Percentiles rank a stretch among this genome's conserved stretches.
These are phyloP conservation scores for Macrotus californicus DNA, from an alignment of 2,113 vertebrate genomes.

Conservation along the genomic window DNA sequence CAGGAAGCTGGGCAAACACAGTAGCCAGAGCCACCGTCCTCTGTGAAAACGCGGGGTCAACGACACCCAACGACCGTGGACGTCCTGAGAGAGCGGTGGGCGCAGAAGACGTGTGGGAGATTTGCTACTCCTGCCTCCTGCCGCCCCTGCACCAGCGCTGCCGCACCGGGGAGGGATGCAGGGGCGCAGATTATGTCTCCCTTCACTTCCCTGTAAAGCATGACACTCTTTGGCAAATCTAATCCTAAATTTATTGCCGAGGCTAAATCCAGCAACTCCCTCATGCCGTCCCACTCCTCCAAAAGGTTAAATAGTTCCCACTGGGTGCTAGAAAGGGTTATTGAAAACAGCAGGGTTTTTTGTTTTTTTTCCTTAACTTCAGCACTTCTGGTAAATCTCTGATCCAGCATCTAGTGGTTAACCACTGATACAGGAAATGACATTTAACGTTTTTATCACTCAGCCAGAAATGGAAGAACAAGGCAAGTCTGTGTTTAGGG, in stretches of 20 bases:
- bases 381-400: conserved; percentile 83
- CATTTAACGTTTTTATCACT: conserved; percentile 83
- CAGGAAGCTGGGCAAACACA: not conserved
- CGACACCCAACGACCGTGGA: not conserved
- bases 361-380: conserved; percentile 67
- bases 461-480: conserved; percentile 83
- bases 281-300: not conserved
- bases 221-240: not conserved
- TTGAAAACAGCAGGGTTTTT: conserved; percentile 76
- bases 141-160: not conserved
- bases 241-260: not conserved
- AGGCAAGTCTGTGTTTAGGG: conserved; percentile 77
- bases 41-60: not conserved
- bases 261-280: conserved; percentile 27
- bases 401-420: conserved; percentile 82
- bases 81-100: not conserved
- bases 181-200: fast-evolving
- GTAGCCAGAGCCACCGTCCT: not conserved
- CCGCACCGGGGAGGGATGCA: not conserved
- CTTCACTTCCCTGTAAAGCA: not conserved
- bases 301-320: conserved; percentile 78
- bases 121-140: not conserved
- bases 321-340: conserved; percentile 76
- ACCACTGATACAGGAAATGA: conserved; percentile 85
- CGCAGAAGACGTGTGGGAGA: not conserved